Conservation (phyloP, 2,888 invertebrate species). For the Mellilla xanthometata region DNA sequence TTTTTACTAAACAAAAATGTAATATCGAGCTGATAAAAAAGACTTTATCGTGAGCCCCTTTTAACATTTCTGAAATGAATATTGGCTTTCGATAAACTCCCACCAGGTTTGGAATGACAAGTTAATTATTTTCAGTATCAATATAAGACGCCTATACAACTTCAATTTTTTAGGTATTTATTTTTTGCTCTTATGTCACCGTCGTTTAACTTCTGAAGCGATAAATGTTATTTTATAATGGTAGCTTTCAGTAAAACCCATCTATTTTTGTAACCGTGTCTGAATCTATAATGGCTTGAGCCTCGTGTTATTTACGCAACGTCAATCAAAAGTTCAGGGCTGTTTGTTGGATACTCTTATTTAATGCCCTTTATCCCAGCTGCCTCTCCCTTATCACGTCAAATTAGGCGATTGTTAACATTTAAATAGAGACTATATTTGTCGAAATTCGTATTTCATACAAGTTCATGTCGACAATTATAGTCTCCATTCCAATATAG, state of each 20-base stretch:
- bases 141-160: not conserved
- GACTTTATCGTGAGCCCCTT: conserved; percentile 29
- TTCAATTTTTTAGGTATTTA: not conserved
- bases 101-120: not conserved
- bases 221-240: conserved; percentile 5
- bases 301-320: conserved; percentile 51
- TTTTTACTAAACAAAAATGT: too few species aligned
- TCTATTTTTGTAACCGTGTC: conserved; percentile 19
- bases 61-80: conserved; percentile 25
- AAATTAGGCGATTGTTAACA: conserved; percentile 52
- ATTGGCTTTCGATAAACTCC: conserved; percentile 24
- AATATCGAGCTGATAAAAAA: too few species aligned
- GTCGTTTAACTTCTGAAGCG: too few species aligned
- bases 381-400: conserved; percentile 52
- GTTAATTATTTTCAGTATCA: conserved; percentile 2
- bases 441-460: not conserved
- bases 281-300: conserved; percentile 35
- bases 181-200: too few species aligned
- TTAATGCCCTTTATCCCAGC: conserved; percentile 51
- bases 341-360: conserved; percentile 37
- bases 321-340: conserved; percentile 62
- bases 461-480: too few species aligned
- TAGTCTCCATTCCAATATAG: too few species aligned
- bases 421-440: conserved; percentile 8
- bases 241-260: not conserved